phyloP scores from a whole-genome alignment of 2,888 invertebrate genomes.

The Drosophila fulvimacula region DNA sequence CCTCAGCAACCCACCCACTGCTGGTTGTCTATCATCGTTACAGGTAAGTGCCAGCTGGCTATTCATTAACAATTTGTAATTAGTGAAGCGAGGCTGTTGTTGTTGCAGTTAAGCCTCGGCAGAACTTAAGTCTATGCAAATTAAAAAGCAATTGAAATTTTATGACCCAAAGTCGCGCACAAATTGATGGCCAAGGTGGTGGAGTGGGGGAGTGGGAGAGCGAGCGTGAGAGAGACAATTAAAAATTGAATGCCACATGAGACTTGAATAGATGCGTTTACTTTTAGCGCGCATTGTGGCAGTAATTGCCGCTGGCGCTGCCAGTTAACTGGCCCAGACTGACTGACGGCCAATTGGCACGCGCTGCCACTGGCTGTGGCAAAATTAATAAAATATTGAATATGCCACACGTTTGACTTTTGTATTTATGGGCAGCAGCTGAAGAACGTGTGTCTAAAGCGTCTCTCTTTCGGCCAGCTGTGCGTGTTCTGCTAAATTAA shows the following conservation, averaged over 20 bases:
- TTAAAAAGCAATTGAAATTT: slow-evolving; percentile 79
- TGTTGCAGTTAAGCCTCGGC: slow-evolving; percentile 31
- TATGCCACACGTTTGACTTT: slow-evolving; percentile 62
- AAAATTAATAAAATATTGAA: slow-evolving; percentile 74
- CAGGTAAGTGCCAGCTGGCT: slow-evolving; percentile 68
- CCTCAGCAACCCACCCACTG: background rate
- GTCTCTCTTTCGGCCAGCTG: background rate
- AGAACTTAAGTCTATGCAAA: slow-evolving; percentile 69
- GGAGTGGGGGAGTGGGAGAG: background rate
- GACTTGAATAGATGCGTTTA: slow-evolving; percentile 49
- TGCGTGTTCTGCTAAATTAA: slow-evolving; percentile 66
- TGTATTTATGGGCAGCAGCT: slow-evolving; percentile 57
- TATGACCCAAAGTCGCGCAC: slow-evolving; percentile 63
- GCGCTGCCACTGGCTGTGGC: slow-evolving; percentile 21
- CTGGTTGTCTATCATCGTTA: slow-evolving; percentile 26
- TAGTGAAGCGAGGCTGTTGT: slow-evolving; percentile 54
- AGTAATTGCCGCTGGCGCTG: slow-evolving; percentile 50
- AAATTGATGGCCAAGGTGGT: slow-evolving; percentile 68
- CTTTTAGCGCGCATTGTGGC: slow-evolving; percentile 33
- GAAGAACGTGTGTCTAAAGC: slow-evolving; percentile 36
- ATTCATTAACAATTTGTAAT: slow-evolving; percentile 75
- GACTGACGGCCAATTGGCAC: slow-evolving; percentile 65
- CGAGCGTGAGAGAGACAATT: slow-evolving; percentile 49
- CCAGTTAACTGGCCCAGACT: slow-evolving; percentile 47
- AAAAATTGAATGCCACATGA: slow-evolving; percentile 71